Base-by-base conservation (phyloP, 2,113 vertebrate species). In the Sula dactylatra region DNA sequence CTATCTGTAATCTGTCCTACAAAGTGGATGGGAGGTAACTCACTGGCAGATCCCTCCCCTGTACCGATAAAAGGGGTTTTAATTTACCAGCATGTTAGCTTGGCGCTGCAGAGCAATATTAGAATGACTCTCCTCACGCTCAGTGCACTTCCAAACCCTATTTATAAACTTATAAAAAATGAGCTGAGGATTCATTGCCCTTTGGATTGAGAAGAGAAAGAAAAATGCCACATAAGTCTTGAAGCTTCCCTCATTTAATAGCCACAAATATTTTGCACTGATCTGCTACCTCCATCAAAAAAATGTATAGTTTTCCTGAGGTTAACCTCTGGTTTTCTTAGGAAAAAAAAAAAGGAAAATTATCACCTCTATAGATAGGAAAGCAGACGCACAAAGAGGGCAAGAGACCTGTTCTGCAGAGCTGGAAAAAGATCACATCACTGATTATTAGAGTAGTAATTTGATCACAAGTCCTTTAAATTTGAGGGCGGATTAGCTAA, bases 401-500 rank as follows among this genome's bases (percentile, higher is more conserved):
- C 61, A 85, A 82, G n/a, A 82, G 56, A 67, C 34, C 49, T 78
- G 69, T 36, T 92, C 64, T 83, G 42, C 26, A 32, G 77, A 89
- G n/a, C 32, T 85, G 36, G 40, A 65, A 47, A 54, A 89, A 82
- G 59, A 94, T 62, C 73, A 52, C 42, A 47, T 95, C 10, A 1
- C 61, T 89, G 67, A 86, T 93, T 88, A 81, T 74, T 83, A 64
- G 32, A 79, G 52, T 3, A 64, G 19, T 79, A 90, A 90, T 94
- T 95, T 90, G 70, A 87, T 89, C 78, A 70, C 32, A 83, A 70
- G 25, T 64, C 91, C 78, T 93, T 90, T 89, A 91, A 94, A 47
- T 94, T 82, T 20, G 78, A 70, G 61, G 82, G 78, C 0, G 0
- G 90, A 69, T 86, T 72, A 96, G 84, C 66, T 94, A 95, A 91